phyloP scores from a whole-genome alignment of 2,113 vertebrate species.

The Mystacornis crossleyi region DNA sequence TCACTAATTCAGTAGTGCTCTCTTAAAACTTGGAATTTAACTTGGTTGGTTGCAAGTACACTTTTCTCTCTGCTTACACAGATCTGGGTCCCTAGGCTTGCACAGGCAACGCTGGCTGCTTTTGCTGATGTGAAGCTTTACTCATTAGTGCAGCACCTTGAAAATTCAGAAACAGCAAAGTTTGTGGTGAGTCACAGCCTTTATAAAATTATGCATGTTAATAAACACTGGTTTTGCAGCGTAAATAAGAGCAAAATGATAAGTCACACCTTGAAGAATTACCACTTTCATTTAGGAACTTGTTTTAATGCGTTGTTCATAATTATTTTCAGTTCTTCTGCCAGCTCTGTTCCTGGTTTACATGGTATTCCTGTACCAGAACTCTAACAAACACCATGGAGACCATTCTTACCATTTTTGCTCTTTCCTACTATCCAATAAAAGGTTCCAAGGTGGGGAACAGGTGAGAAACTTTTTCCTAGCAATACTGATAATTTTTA shows the following conservation, averaged over 20 bases:
- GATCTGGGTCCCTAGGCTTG: constrained; percentile 90
- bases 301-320: background rate
- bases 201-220: background rate
- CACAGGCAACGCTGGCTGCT: constrained; percentile 86
- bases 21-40: background rate
- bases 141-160: constrained; percentile 78
- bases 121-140: constrained; percentile 89
- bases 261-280: background rate
- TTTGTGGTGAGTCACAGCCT: constrained; percentile 82
- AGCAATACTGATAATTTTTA: background rate
- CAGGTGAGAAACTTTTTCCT: constrained; percentile 78
- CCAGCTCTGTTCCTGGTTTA: constrained; percentile 96
- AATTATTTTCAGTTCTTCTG: constrained; percentile 84
- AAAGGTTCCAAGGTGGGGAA: constrained; percentile 79
- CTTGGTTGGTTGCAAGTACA: background rate
- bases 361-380: constrained; percentile 94
- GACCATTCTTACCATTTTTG: constrained; percentile 84
- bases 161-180: constrained; percentile 78
- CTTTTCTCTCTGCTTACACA: constrained; percentile 46
- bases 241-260: background rate
- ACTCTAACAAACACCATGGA: constrained; percentile 96
- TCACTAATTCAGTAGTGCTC: background rate
- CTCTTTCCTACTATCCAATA: constrained; percentile 88
- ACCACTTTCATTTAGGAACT: background rate
- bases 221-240: background rate